phyloP scores from a whole-genome alignment of 2,888 invertebrate species.

The Myopa tessellatipennis region DNA sequence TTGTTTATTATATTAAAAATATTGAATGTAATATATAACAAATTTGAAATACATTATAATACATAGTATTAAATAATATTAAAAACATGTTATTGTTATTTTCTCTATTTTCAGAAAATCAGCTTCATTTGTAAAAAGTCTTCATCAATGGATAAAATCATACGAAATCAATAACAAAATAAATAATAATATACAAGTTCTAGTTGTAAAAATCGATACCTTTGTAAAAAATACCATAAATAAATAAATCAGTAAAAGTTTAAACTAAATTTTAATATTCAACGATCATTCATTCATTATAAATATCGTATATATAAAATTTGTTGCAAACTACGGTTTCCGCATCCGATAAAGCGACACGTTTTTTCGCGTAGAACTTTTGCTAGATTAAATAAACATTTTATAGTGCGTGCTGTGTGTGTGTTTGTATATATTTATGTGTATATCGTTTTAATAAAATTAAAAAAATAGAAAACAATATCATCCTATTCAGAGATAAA shows the following conservation, averaged over 20 bases:
- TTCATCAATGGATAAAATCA: not conserved
- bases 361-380: slow-evolving; percentile 1
- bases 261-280: not conserved
- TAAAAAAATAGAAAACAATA: slow-evolving; percentile 30
- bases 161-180: not conserved
- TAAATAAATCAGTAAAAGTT: slow-evolving; percentile 1
- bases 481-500: not conserved
- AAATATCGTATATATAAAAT: not conserved
- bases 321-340: slow-evolving; percentile 24
- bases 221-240: slow-evolving; percentile 15
- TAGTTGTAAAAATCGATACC: not conserved
- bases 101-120: slow-evolving; percentile 24
- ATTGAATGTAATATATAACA: too few relatives aligned
- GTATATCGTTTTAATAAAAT: not conserved
- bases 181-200: not conserved
- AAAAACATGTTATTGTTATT: not conserved
- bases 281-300: not conserved
- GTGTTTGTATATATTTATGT: slow-evolving; percentile 18
- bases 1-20: too few relatives aligned
- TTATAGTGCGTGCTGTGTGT: slow-evolving; percentile 25
- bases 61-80: too few relatives aligned
- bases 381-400: slow-evolving; percentile 3
- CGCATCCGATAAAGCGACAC: slow-evolving; percentile 9
- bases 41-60: too few relatives aligned
- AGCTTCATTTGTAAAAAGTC: slow-evolving; percentile 29